Base-by-base conservation (phyloP, 2,797 vertebrate species). In the Fistularia commersonii region DNA sequence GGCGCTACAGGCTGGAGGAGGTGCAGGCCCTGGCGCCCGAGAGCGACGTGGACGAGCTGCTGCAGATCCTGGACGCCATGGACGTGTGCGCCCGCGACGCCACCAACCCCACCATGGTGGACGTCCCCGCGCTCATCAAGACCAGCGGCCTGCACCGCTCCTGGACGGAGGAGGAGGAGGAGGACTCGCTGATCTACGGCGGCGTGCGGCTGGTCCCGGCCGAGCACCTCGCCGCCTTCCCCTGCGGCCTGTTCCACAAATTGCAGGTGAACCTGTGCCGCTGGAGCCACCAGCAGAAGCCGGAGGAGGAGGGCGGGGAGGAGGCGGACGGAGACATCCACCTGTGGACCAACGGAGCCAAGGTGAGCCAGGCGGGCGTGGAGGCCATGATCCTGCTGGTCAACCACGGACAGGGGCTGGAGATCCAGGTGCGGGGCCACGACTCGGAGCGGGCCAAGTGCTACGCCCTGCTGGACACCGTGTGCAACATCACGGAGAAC, bases 31-130 rank as follows among this genome's bases (percentile, higher is more conserved):
- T 98, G 64, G 93, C 97, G 12, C 90, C 93, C 0, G 96, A 98
- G 7, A 95, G 94, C 1, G 95, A 98, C 0, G 92, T 94, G 57
- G 97, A 99, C 36, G 96, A 99, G 72, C 89, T 99, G 64, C 90
- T 99, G 65, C 96, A 97, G 83, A 91, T 99, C 58, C 89, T 99
- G 54, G 96, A 99, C 0, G 97, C 96, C 60, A 99, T 99, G 97
- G 97, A 98, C 46, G 90, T 99, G 47, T 99, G 97, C 1, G 94
- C 95, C 43, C 93, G 96, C 1, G 97, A 98, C 54, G 69, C 89
- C 79, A 92, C 90, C 84, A 95, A 92, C 64, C 95, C 94, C 0
- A 75, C 91, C 63, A 99, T 99, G 97, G 95, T 99, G 71, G 96
- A 98, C 35, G 91, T 99, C 32, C 97, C 97, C 0, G 93, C 96